Conservation (phyloP, 2,797 vertebrate genomes). For the Cebuella pygmaea region DNA sequence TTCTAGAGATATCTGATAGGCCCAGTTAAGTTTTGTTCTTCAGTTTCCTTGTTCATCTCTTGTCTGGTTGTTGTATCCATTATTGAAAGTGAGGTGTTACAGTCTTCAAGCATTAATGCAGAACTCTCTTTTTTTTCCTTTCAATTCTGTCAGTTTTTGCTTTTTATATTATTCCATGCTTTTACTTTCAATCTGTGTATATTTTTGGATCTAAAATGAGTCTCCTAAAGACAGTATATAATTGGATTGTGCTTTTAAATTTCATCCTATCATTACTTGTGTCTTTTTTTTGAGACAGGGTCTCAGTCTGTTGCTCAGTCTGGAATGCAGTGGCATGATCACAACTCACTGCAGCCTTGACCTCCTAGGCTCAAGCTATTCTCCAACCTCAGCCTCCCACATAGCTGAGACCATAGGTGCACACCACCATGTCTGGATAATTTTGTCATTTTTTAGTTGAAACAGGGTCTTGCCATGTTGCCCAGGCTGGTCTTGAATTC, state of each 20-base stretch:
- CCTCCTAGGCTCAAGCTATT: neutral
- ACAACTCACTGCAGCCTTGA: neutral
- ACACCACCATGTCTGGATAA: neutral
- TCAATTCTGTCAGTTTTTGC: neutral
- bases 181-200: neutral
- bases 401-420: neutral
- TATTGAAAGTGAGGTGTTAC: neutral
- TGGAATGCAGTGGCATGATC: neutral
- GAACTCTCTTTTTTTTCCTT: neutral
- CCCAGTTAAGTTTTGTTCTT: neutral
- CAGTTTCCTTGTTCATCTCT: neutral
- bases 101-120: neutral
- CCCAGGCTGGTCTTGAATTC: neutral
- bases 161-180: neutral
- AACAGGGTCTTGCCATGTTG: neutral
- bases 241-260: neutral
- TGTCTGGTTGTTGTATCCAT: neutral
- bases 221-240: neutral
- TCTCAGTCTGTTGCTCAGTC: neutral
- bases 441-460: neutral
- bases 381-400: neutral
- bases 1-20: neutral
- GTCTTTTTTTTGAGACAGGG: neutral
- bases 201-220: neutral
- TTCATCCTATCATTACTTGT: neutral